phyloP scores from a whole-genome alignment of 2,797 vertebrate species.

The Florisuga fusca region DNA sequence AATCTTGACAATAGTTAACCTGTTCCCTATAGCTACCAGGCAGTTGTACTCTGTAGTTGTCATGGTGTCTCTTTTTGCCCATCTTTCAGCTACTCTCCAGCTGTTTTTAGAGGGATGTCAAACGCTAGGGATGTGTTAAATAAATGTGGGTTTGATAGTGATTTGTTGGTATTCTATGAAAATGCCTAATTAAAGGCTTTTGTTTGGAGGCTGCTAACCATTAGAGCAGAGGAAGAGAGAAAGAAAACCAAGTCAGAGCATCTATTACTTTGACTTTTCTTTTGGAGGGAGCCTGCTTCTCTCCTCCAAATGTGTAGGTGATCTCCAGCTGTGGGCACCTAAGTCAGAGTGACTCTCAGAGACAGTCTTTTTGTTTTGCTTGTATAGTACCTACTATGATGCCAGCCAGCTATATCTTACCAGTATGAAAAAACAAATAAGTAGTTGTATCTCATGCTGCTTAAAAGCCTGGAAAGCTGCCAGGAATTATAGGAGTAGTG shows the following conservation, averaged over 20 bases:
- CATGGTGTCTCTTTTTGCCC: background rate
- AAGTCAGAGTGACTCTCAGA: background rate
- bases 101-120: background rate
- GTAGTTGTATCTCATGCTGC: background rate
- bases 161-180: background rate
- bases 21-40: background rate
- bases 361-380: background rate
- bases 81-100: background rate
- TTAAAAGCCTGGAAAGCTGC: background rate
- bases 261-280: background rate
- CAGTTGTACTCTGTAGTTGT: background rate
- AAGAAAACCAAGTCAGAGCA: background rate
- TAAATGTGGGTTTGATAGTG: background rate
- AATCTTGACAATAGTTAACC: background rate
- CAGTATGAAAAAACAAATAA: background rate
- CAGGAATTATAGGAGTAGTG: background rate
- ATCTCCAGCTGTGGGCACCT: background rate
- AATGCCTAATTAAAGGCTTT: background rate
- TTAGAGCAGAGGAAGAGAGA: background rate
- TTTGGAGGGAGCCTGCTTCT: background rate
- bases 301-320: background rate
- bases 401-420: background rate
- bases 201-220: background rate
- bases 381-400: background rate
- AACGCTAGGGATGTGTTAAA: background rate